These are phyloP conservation scores for Stegophylla sp. DNA, from an alignment of 2,888 invertebrate species.

Conservation along the genomic window DNA sequence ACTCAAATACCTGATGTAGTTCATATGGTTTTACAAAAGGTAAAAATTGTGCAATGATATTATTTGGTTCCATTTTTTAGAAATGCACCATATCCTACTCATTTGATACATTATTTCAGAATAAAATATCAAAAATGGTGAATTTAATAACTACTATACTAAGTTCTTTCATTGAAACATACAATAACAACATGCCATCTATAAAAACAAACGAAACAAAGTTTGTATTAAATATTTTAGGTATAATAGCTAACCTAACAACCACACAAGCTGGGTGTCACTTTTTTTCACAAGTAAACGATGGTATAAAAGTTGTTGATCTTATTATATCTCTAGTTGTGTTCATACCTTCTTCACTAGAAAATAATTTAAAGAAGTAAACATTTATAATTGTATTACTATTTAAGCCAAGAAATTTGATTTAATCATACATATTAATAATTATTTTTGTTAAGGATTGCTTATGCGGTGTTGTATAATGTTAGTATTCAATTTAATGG, in stretches of 20 bases:
- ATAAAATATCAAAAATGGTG: constrained; percentile 24
- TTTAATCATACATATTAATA: neutral
- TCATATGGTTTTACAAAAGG: constrained; percentile 29
- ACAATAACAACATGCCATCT: constrained; percentile 14
- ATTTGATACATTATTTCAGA: constrained; percentile 1
- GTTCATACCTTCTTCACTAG: constrained; percentile 4
- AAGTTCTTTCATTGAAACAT: constrained; percentile 16
- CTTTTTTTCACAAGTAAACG: constrained; percentile 36
- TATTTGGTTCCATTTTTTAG: too few species aligned
- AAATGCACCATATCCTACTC: too few species aligned
- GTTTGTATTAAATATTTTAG: constrained; percentile 36
- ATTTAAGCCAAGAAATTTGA: neutral
- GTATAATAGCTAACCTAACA: constrained; percentile 29
- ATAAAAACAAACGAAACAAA: constrained; percentile 12
- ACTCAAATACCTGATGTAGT: constrained; percentile 21
- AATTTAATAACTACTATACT: constrained; percentile 19
- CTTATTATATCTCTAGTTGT: neutral
- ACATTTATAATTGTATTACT: neutral
- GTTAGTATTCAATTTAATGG: constrained; percentile 35
- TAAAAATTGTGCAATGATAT: neutral
- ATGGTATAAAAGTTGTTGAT: constrained; percentile 30
- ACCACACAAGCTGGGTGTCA: constrained; percentile 27
- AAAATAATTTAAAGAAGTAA: constrained; percentile 41
- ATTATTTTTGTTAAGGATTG: constrained; percentile 7
- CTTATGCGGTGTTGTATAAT: constrained; percentile 26